Percentiles rank a stretch among this genome's conserved stretches.
phyloP scores from a whole-genome alignment of 2,888 invertebrate genomes.

The Drosophila neutralis region DNA sequence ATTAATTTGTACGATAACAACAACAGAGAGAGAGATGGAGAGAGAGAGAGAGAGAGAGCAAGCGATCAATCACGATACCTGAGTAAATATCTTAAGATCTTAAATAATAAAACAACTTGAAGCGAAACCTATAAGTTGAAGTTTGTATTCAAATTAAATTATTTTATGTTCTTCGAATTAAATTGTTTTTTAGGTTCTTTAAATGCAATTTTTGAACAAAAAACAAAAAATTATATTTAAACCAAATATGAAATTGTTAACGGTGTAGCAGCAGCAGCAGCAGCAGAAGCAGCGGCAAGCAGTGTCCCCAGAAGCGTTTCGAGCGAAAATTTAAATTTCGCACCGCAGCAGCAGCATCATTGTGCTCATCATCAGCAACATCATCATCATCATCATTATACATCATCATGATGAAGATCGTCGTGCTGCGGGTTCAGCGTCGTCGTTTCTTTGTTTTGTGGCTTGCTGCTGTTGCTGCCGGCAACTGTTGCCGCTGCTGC shows the following conservation, averaged over 20 bases:
- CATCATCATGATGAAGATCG: constrained; percentile 33
- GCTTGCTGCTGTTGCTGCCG: constrained; percentile 30
- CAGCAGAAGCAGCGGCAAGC: constrained; percentile 45
- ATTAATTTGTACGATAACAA: too few species aligned
- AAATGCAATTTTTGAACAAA: background rate
- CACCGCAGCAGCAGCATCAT: constrained; percentile 60
- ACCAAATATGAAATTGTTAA: background rate
- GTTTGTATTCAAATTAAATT: background rate
- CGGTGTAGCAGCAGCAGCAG: constrained; percentile 22
- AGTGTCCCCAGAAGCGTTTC: constrained; percentile 82
- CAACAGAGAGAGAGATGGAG: too few species aligned
- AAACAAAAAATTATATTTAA: background rate
- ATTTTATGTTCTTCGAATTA: background rate
- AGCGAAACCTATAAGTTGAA: background rate
- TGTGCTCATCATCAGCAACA: constrained; percentile 13
- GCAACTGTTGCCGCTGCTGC: constrained; percentile 20
- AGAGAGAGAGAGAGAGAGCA: background rate
- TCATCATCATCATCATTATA: constrained; percentile 17
- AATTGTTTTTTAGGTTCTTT: background rate
- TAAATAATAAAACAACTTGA: background rate
- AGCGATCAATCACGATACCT: background rate
- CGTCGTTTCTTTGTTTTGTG: constrained; percentile 65
- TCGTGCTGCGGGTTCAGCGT: constrained; percentile 48
- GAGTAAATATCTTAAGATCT: background rate
- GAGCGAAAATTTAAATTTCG: constrained; percentile 81